Base-by-base conservation (phyloP, 2,888 invertebrate species). In the Amphipyra tragopoginis region DNA sequence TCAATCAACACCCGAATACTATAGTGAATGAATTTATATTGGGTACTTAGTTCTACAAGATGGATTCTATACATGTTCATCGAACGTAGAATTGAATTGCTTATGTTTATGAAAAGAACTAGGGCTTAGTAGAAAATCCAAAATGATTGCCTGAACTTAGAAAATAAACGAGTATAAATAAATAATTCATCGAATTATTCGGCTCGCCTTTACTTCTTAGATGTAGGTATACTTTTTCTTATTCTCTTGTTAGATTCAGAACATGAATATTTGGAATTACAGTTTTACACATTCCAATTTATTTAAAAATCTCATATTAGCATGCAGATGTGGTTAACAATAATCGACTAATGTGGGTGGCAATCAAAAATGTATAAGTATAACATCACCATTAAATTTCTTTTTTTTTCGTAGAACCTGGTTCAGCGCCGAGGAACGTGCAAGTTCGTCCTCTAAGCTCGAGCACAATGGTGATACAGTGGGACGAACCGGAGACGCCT, bases 401-500 rank as follows among this genome's bases (percentile, higher is more conserved):
- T 21, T 67, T 47, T 53, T 68, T 67, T 62, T 39, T 65, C 38
- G 0, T 95, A 99, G 99, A 98, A 96, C 99, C 99, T 69, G 99
- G 99, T 84, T 98, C 98, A 84, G 98, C 99, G 55, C 99, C 99
- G 6, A 96, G 97, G 80, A 98, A 98, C 92, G 98, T 99, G 42
- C 97, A 98, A 95, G 99, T 98, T 54, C 96, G 98, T 55, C 98
- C 99, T 6, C 96, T 99, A 77, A 99, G 98, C 90, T 98, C 98
- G 55, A 98, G 98, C 88, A 99, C 99, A 39, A 98, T 99, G 97
- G 97, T 99, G 61, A 98, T 99, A 80, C 98, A 98, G 87, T 99
- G 99, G 99, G 98, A 98, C 83, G 98, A 98, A 88, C 99, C 99
- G 14, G 98, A 99, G 90, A 98, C 98, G 57, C 98, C 99, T 49